A percentile compares a stretch with the other conserved stretches of the same genome.
phyloP scores from a whole-genome alignment of 1,140 invertebrate species.

The Halyomorpha halys region DNA sequence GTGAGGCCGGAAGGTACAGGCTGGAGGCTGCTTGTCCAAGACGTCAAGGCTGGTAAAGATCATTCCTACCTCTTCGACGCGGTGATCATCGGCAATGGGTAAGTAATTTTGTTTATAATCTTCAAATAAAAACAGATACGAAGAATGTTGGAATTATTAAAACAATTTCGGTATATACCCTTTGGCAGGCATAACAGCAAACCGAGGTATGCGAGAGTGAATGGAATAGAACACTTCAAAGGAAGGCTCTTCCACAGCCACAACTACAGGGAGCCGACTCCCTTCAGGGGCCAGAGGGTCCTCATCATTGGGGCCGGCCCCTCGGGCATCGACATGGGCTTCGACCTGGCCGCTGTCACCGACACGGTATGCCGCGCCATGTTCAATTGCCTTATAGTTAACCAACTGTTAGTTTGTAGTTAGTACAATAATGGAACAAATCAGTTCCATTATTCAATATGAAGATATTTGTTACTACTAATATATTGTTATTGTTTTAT shows the following conservation, averaged over 20 bases:
- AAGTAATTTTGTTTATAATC: conserved; percentile 20
- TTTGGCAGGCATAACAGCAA: neutral
- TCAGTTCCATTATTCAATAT: no score
- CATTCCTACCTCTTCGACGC: conserved; percentile 41
- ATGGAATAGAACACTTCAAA: conserved; percentile 49
- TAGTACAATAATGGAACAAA: no score
- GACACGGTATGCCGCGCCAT: neutral
- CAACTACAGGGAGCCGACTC: conserved; percentile 58
- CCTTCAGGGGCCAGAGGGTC: conserved; percentile 53
- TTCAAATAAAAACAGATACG: neutral
- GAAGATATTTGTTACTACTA: no score
- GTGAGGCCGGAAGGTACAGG: neutral
- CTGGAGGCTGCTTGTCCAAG: conserved; percentile 31
- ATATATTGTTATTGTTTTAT: no score
- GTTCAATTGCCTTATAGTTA: neutral
- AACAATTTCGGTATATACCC: neutral
- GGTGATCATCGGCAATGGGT: conserved; percentile 54
- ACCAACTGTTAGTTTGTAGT: no score
- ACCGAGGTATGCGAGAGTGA: neutral
- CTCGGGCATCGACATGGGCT: conserved; percentile 45
- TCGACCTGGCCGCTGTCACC: conserved; percentile 13
- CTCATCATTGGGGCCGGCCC: conserved; percentile 72
- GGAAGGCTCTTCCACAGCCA: conserved; percentile 69
- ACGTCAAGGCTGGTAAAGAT: conserved; percentile 35
- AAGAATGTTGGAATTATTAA: no score